Evolutionary conservation across 2,113 vertebrate species (phyloP).

Genomic region (Odocoileus virginianus): DNA sequence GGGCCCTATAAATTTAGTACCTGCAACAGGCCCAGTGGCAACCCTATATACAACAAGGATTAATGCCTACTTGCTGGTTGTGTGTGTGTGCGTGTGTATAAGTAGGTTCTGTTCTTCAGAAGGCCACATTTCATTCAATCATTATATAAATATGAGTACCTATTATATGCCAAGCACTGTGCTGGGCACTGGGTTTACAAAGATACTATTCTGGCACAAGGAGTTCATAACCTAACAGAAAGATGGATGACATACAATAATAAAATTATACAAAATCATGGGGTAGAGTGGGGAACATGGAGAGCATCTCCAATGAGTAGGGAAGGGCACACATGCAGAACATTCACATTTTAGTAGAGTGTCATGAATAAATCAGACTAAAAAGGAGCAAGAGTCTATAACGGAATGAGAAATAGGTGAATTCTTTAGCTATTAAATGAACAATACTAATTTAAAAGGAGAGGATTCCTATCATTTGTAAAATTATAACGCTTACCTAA

Average conservation of each 20-base stretch:
- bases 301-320: rapidly evolving
- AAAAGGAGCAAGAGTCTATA: background rate
- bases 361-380: background rate
- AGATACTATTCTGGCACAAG: background rate
- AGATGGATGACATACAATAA: background rate
- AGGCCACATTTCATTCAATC: background rate
- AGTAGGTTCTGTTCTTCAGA: background rate
- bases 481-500: constrained; percentile 7
- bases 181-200: background rate
- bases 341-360: background rate
- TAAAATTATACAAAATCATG: background rate
- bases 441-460: background rate
- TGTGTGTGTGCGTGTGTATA: too few species aligned
- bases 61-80: background rate
- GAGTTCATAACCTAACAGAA: background rate
- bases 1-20: background rate
- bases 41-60: background rate
- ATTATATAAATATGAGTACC: background rate
- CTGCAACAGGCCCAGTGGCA: background rate
- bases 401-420: background rate
- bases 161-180: background rate
- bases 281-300: rapidly evolving
- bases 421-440: background rate
- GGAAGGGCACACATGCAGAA: background rate
- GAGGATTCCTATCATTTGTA: background rate